Evolutionary conservation across 2,888 invertebrate genomes (phyloP).

Genomic region (Petrolisthes cinctipes): DNA sequence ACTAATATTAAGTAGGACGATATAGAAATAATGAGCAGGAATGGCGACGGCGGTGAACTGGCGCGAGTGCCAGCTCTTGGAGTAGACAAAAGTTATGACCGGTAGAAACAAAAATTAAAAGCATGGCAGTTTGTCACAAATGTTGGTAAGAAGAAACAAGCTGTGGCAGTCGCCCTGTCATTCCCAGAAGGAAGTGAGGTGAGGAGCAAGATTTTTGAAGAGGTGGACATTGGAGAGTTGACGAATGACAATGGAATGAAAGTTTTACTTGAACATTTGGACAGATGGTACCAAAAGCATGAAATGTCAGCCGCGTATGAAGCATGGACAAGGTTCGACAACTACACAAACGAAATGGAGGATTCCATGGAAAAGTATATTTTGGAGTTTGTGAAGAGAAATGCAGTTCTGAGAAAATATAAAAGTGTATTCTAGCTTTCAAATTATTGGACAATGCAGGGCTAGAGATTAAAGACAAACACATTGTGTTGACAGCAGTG

Average conservation of each 20-base stretch:
- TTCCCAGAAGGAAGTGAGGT: slow-evolving; percentile 18
- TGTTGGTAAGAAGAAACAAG: slow-evolving; percentile 22
- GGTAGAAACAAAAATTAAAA: slow-evolving; percentile 16
- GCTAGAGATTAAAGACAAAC: too few relatives aligned
- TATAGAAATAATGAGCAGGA: neutral
- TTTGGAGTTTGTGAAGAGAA: slow-evolving; percentile 6
- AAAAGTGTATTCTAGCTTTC: slow-evolving; percentile 3
- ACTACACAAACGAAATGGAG: too few relatives aligned
- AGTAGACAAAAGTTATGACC: slow-evolving; percentile 8
- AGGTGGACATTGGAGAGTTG: neutral
- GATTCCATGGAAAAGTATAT: too few relatives aligned
- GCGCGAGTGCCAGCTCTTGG: neutral
- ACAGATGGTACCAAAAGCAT: too few relatives aligned
- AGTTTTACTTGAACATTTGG: too few relatives aligned
- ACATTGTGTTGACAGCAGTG: too few relatives aligned
- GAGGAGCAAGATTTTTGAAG: too few relatives aligned
- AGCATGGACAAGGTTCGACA: too few relatives aligned
- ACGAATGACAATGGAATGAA: too few relatives aligned
- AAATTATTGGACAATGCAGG: too few relatives aligned
- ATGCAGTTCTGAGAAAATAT: neutral
- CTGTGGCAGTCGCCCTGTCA: slow-evolving; percentile 3
- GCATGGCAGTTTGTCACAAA: slow-evolving; percentile 19
- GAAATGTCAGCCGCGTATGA: too few relatives aligned
- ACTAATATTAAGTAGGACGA: slow-evolving; percentile 1
- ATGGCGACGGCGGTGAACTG: neutral